Evolutionary conservation across 2,113 vertebrate species (phyloP).

Genomic region (Bufo gargarizans): DNA sequence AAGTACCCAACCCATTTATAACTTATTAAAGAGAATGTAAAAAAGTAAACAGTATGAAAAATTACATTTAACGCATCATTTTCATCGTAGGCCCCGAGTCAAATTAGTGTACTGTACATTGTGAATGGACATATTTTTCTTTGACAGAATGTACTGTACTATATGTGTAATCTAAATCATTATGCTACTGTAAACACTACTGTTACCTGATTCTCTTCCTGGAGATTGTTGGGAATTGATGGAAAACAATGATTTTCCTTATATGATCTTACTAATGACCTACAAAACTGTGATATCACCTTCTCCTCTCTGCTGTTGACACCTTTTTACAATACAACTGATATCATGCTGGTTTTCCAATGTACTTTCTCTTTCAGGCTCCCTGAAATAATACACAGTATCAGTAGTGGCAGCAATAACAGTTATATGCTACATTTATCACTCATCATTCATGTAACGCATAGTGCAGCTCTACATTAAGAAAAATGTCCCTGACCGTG

Average conservation of each 20-base stretch:
- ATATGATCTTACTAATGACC: slow-evolving; percentile 4
- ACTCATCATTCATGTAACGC: background rate
- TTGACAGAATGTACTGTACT: background rate
- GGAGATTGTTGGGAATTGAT: background rate
- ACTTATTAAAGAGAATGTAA: no score
- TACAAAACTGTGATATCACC: slow-evolving; percentile 17
- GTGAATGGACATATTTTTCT: no score
- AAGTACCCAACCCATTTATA: no score
- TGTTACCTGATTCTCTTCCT: background rate
- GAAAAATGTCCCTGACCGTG: background rate
- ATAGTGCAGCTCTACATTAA: no score
- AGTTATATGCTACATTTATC: background rate
- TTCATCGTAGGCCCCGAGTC: no score
- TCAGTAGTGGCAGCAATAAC: background rate
- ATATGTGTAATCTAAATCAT: background rate
- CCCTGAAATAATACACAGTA: background rate
- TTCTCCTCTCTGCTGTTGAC: background rate
- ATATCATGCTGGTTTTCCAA: slow-evolving; percentile 8
- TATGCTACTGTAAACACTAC: background rate
- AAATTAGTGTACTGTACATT: no score
- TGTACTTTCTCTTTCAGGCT: background rate
- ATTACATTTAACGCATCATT: no score
- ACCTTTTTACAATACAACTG: slow-evolving; percentile 1
- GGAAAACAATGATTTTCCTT: background rate
- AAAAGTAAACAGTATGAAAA: no score